Base-by-base conservation (phyloP, 2,113 vertebrate species). In the Pelodiscus sinensis region DNA sequence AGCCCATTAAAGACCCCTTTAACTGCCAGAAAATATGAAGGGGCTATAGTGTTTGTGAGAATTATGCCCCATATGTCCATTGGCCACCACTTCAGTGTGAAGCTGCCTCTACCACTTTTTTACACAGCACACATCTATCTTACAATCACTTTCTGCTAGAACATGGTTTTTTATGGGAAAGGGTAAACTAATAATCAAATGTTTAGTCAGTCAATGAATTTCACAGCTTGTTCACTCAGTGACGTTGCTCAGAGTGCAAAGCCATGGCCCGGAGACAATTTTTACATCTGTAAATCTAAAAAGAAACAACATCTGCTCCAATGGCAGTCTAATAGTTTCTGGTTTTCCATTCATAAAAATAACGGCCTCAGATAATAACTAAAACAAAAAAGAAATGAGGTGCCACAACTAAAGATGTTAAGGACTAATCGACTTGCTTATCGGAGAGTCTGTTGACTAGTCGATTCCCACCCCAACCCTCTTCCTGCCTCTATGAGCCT, bases 201-300 rank as follows among this genome's bases (percentile, higher is more conserved):
- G 79, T 60, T 56, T 50, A 55, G 31, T 65, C 38, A 75, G 56
- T 10, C n/a, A 27, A 1, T 54, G 89, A 77, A 77, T 51, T 68
- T 87, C 75, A 90, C 93, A 92, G 84, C 31, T 50, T 91, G 71
- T 92, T 71, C 88, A 44, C 12, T 92, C 79, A 90, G 18, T 60
- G 96, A 91, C 84, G 77, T 57, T 75, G 75, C 92, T 89, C 81
- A 85, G 0, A 1, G 85, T 90, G 79, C 57, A 85, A 58, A 93
- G 84, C 54, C 78, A 90, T 51, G 75, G 56, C 31, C 22, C 73
- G 7, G 16, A 56, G 90, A 83, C 58, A 92, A 77, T 31, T 78
- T 86, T 87, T 86, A 84, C 44, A 91, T 84, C 90, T 95, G 82
- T 65, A 93, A 96, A 93, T 89, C 82, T 1, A 0, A 29, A 82